A percentile compares a stretch with the other conserved stretches of the same genome.
These are phyloP conservation scores for Megalops atlanticus DNA, from an alignment of 2,113 vertebrate species.

Conservation along the genomic window DNA sequence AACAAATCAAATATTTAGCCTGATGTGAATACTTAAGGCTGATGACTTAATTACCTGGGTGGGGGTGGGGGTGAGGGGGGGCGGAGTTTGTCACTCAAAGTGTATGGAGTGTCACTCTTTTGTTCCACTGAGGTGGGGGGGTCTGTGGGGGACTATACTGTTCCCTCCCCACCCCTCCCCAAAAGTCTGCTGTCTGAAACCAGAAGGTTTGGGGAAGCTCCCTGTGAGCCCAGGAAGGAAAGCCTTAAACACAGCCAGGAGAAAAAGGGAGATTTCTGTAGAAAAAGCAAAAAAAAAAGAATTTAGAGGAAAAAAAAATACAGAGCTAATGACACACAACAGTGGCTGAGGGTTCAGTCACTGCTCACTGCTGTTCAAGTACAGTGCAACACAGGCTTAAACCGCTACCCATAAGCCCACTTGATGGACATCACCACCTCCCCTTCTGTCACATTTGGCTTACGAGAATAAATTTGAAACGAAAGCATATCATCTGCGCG, in stretches of 20 bases:
- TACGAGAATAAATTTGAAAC: constrained; percentile 40
- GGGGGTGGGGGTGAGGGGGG: not conserved
- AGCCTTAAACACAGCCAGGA: not conserved
- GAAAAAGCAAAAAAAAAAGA: constrained; percentile 1
- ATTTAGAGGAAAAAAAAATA: constrained; percentile 16
- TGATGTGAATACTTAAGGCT: constrained; percentile 54
- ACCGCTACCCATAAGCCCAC: constrained; percentile 38
- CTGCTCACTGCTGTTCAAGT: constrained; percentile 30
- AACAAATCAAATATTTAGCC: constrained; percentile 49
- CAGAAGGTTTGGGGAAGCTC: not conserved
- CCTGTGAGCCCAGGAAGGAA: not conserved
- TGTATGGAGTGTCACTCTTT: not conserved
- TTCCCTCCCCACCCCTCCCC: not conserved
- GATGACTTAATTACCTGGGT: constrained; percentile 37
- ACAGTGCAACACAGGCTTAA: constrained; percentile 25
- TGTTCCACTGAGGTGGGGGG: not conserved
- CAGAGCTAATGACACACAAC: constrained; percentile 4
- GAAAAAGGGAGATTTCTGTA: constrained; percentile 4
- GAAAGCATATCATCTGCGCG: constrained; percentile 3
- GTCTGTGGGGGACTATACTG: not conserved
- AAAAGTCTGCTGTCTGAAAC: not conserved
- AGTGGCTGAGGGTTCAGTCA: constrained; percentile 7
- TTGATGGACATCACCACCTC: constrained; percentile 50
- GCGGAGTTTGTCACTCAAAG: not conserved
- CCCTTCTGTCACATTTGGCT: constrained; percentile 36